phyloP scores from a whole-genome alignment of 2,797 vertebrate genomes.

The Sebastes hubbsi region DNA sequence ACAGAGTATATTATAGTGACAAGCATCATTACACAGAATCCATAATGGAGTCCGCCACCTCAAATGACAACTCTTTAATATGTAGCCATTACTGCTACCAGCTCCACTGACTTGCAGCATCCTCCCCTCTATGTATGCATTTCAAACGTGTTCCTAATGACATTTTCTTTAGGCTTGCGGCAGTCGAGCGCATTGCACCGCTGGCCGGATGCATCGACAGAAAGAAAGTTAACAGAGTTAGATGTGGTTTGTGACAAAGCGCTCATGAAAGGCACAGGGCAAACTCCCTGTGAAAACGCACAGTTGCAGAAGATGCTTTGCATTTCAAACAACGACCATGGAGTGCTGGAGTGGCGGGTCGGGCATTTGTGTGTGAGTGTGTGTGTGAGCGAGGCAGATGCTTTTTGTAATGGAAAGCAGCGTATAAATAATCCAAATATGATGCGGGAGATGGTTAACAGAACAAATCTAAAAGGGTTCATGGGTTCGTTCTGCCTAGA shows the following conservation, averaged over 20 bases:
- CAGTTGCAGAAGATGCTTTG: neutral
- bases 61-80: conserved; percentile 55
- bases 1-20: conserved; percentile 47
- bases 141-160: conserved; percentile 6
- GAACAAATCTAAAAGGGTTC: conserved; percentile 48
- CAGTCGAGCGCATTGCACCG: neutral
- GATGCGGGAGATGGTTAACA: conserved; percentile 38
- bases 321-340: conserved; percentile 40
- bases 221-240: neutral
- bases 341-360: neutral
- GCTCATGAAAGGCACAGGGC: conserved; percentile 9
- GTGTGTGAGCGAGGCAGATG: neutral
- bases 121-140: neutral
- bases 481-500: conserved; percentile 19
- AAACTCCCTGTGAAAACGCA: neutral
- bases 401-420: conserved; percentile 50
- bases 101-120: conserved; percentile 24
- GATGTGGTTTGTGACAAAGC: neutral
- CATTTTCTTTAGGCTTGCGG: neutral
- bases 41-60: conserved; percentile 39
- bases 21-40: conserved; percentile 62
- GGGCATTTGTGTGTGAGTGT: neutral
- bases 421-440: conserved; percentile 51
- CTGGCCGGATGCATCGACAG: neutral
- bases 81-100: conserved; percentile 16